Conservation (phyloP, 1,140 invertebrate genomes). For the Pachyrhynchus sulphureomaculatus region DNA sequence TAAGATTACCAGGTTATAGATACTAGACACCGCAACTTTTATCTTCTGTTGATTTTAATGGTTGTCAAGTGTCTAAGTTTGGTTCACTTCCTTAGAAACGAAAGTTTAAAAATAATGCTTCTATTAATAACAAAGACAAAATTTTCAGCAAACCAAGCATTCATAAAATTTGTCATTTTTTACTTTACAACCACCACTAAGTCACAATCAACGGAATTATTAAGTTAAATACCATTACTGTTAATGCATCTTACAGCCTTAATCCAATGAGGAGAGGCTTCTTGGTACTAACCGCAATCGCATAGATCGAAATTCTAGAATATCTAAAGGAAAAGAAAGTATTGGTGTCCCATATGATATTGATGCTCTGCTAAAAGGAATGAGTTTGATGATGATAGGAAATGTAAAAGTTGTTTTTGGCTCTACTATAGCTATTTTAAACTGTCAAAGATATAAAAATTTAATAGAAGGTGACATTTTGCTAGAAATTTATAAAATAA, state of each 20-base stretch:
- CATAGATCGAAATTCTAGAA: conserved; percentile 52
- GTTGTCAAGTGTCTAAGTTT: too few relatives aligned
- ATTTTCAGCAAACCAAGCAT: too few relatives aligned
- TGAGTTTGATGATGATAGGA: conserved; percentile 44
- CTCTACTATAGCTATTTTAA: conserved; percentile 98
- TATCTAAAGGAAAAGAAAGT: conserved; percentile 49
- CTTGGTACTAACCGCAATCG: conserved; percentile 66
- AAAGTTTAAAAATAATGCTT: too few relatives aligned
- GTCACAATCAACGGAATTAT: too few relatives aligned
- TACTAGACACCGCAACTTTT: too few relatives aligned
- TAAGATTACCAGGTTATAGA: too few relatives aligned
- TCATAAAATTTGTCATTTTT: too few relatives aligned
- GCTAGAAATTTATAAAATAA: conserved; percentile 89
- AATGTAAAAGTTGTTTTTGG: conserved; percentile 79
- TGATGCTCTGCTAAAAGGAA: conserved; percentile 48
- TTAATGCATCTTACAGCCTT: conserved; percentile 62
- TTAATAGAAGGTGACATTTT: conserved; percentile 93
- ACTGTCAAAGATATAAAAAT: conserved; percentile 88
- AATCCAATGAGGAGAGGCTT: conserved; percentile 53
- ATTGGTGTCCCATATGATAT: conserved; percentile 49
- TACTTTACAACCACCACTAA: too few relatives aligned
- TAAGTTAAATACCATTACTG: conserved; percentile 93
- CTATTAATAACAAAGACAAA: too few relatives aligned
- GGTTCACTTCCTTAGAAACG: too few relatives aligned
- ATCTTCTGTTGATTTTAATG: too few relatives aligned